phyloP scores from a whole-genome alignment of 2,113 vertebrate genomes.

The Otis tarda region DNA sequence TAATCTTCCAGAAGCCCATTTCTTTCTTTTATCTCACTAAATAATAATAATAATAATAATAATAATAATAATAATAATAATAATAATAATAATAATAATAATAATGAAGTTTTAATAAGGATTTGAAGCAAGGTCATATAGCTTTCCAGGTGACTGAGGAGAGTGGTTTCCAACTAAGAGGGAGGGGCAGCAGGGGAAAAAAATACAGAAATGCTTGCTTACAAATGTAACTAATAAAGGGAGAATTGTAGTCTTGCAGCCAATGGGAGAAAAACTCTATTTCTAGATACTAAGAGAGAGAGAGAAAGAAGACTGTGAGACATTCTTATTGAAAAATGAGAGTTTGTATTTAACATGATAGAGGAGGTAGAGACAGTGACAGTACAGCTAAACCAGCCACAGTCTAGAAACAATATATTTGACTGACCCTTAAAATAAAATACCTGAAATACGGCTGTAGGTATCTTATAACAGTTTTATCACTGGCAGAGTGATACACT shows the following conservation, averaged over 20 bases:
- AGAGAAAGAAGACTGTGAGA: neutral
- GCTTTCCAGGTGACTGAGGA: neutral
- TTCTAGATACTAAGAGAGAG: neutral
- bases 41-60: neutral
- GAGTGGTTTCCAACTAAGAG: neutral
- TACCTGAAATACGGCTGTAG: neutral
- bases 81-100: neutral
- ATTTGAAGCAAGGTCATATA: neutral
- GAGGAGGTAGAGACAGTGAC: neutral
- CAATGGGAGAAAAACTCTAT: neutral
- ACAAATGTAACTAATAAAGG: neutral
- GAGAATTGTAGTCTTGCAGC: neutral
- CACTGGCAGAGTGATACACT: neutral
- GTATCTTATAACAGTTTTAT: neutral
- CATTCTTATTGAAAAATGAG: neutral
- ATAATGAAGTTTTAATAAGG: neutral
- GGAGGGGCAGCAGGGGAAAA: neutral
- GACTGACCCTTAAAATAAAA: neutral
- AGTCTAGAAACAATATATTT: neutral
- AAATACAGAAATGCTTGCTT: neutral
- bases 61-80: neutral
- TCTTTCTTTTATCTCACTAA: neutral
- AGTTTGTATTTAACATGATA: neutral
- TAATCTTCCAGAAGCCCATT: neutral
- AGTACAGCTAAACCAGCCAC: neutral